Evolutionary conservation across 2,113 vertebrate genomes (phyloP).

Genomic region (Phyllostomus hastatus): DNA sequence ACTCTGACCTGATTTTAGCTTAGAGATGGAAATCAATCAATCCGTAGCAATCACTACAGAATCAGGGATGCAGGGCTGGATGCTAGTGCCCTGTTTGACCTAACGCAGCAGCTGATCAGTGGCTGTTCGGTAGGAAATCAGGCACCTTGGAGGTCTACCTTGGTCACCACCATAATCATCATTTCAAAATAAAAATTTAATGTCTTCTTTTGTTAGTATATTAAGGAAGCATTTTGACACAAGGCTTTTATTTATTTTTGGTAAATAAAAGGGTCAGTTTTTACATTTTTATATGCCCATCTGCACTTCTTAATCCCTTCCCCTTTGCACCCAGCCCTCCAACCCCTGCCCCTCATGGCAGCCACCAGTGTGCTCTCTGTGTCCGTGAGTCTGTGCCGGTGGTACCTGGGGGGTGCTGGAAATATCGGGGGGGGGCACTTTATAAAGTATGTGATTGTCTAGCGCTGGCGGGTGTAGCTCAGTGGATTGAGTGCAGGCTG

Average conservation of each 20-base stretch:
- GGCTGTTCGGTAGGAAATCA: slow-evolving; percentile 74
- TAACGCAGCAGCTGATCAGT: slow-evolving; percentile 70
- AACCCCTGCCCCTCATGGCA: too few species aligned
- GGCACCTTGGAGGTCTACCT: slow-evolving; percentile 58
- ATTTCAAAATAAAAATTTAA: slow-evolving; percentile 64
- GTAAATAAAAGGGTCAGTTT: background rate
- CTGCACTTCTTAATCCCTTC: too few species aligned
- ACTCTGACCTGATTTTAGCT: slow-evolving; percentile 83
- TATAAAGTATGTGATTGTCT: too few species aligned
- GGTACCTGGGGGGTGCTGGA: too few species aligned
- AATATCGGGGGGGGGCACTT: too few species aligned
- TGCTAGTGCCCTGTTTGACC: slow-evolving; percentile 68
- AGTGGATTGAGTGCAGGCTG: too few species aligned
- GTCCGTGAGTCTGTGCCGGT: too few species aligned
- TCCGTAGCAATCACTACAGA: slow-evolving; percentile 77
- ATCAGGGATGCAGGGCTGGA: slow-evolving; percentile 74
- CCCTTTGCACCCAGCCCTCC: too few species aligned
- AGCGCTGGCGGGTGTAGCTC: too few species aligned
- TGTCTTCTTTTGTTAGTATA: slow-evolving; percentile 40
- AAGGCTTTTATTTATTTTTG: background rate
- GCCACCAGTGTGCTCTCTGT: too few species aligned
- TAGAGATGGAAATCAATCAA: slow-evolving; percentile 82
- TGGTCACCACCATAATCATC: slow-evolving; percentile 63
- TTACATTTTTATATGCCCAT: background rate
- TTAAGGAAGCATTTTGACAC: background rate